Percentiles rank a stretch among this genome's conserved stretches.
Evolutionary conservation across 2,113 vertebrate genomes (phyloP).

Genomic region (Labrus mixtus): DNA sequence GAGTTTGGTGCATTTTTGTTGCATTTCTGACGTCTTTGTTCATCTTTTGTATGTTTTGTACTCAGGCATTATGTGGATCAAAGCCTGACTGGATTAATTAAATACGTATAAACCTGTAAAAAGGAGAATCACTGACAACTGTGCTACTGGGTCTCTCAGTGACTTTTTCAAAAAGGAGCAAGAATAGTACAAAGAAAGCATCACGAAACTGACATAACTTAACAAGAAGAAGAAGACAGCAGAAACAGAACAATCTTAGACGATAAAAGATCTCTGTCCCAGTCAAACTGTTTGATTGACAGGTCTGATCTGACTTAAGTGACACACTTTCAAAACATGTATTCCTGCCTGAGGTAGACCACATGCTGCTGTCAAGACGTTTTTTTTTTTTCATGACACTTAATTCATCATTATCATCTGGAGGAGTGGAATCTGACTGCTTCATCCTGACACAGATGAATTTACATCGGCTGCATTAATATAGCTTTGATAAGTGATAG

Average conservation of each 20-base stretch:
- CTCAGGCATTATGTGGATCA: no score
- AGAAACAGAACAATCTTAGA: background rate
- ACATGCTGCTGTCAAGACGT: slow-evolving; percentile 18
- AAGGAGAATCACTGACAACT: background rate
- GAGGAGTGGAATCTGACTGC: no score
- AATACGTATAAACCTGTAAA: background rate
- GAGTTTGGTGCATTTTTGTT: no score
- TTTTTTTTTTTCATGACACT: slow-evolving; percentile 6
- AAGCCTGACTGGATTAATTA: background rate
- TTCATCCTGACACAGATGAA: background rate
- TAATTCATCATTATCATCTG: slow-evolving; percentile 16
- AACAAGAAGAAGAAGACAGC: background rate
- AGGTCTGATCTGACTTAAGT: slow-evolving; percentile 18
- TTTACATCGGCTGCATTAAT: slow-evolving; percentile 7
- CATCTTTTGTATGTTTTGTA: no score
- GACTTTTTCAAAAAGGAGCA: background rate
- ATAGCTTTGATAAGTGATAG: background rate
- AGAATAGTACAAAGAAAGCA: background rate
- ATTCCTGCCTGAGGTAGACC: slow-evolving; percentile 6
- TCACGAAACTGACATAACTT: background rate
- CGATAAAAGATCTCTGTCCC: background rate
- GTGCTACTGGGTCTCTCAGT: background rate
- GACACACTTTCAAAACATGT: slow-evolving; percentile 12
- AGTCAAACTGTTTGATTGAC: slow-evolving; percentile 12
- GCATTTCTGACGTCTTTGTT: no score